Evolutionary conservation across 1,140 invertebrate genomes (phyloP).

Genomic region (Halyomorpha halys): DNA sequence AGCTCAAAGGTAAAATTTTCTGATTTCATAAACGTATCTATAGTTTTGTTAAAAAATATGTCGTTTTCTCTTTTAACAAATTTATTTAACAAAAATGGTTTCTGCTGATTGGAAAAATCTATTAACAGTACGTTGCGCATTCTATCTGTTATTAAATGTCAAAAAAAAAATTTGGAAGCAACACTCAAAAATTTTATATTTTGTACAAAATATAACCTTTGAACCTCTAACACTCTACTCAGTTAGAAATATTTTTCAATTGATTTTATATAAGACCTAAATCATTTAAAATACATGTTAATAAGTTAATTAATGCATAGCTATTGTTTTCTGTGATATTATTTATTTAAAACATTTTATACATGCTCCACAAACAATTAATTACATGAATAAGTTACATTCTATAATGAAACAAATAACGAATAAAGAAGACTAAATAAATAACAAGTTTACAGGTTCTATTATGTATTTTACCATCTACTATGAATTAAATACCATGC

Average conservation of each 20-base stretch:
- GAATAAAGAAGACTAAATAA: conserved; percentile 16
- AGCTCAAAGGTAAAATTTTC: too few species aligned
- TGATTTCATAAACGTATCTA: too few species aligned
- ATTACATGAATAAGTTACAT: conserved; percentile 20
- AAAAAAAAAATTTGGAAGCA: too few species aligned
- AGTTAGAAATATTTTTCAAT: not conserved
- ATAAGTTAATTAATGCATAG: conserved; percentile 12
- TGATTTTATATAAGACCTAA: not conserved
- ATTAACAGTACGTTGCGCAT: too few species aligned
- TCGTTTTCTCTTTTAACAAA: too few species aligned
- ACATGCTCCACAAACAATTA: conserved; percentile 22
- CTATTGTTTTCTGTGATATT: conserved; percentile 16
- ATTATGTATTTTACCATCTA: conserved; percentile 19
- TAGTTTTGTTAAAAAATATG: too few species aligned
- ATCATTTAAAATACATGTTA: too few species aligned
- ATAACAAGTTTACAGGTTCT: conserved; percentile 21
- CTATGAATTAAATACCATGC: conserved; percentile 23
- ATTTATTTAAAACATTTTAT: conserved; percentile 9
- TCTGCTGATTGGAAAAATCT: too few species aligned
- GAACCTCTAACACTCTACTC: not conserved
- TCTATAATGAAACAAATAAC: conserved; percentile 19
- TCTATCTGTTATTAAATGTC: too few species aligned
- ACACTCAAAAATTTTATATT: too few species aligned
- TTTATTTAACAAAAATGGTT: too few species aligned
- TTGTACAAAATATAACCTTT: too few species aligned